Conservation (phyloP, 2,888 invertebrate genomes). For the Chydorus sphaericus region DNA sequence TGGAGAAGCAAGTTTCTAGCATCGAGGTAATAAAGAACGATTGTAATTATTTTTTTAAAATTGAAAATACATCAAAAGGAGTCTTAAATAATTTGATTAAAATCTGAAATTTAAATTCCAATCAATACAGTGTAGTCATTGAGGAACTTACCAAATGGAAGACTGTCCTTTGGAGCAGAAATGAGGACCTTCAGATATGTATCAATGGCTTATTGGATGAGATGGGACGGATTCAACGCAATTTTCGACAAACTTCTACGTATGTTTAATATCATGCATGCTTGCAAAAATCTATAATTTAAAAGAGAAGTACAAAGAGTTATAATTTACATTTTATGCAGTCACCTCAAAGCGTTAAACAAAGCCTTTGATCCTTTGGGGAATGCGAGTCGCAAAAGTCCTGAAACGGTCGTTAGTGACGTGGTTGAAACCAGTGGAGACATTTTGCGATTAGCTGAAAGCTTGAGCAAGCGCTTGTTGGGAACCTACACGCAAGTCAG, state of each 20-base stretch:
- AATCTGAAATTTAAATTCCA: background rate
- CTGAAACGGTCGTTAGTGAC: slow-evolving; percentile 22
- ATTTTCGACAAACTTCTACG: slow-evolving; percentile 46
- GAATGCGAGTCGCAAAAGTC: slow-evolving; percentile 18
- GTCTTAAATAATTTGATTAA: background rate
- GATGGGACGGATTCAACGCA: slow-evolving; percentile 44
- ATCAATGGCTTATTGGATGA: slow-evolving; percentile 55
- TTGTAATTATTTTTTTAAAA: background rate
- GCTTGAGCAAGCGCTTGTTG: slow-evolving; percentile 36
- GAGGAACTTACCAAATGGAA: slow-evolving; percentile 83
- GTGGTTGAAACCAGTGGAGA: slow-evolving; percentile 46
- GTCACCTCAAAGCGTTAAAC: slow-evolving; percentile 33
- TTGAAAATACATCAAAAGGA: background rate
- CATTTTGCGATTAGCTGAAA: slow-evolving; percentile 46
- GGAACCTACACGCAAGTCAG: slow-evolving; percentile 27
- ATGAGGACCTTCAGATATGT: slow-evolving; percentile 50
- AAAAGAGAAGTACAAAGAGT: slow-evolving; percentile 34
- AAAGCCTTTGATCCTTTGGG: slow-evolving; percentile 37
- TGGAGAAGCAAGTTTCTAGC: slow-evolving; percentile 94
- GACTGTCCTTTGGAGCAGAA: slow-evolving; percentile 54
- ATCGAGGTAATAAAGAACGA: too few relatives aligned
- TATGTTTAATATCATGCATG: too few relatives aligned
- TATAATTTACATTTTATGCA: slow-evolving; percentile 20
- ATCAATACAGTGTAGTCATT: slow-evolving; percentile 60
- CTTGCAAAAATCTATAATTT: slow-evolving; percentile 36